These are phyloP conservation scores for Poecilus cupreus DNA, from an alignment of 2,888 invertebrate species.

Conservation along the genomic window DNA sequence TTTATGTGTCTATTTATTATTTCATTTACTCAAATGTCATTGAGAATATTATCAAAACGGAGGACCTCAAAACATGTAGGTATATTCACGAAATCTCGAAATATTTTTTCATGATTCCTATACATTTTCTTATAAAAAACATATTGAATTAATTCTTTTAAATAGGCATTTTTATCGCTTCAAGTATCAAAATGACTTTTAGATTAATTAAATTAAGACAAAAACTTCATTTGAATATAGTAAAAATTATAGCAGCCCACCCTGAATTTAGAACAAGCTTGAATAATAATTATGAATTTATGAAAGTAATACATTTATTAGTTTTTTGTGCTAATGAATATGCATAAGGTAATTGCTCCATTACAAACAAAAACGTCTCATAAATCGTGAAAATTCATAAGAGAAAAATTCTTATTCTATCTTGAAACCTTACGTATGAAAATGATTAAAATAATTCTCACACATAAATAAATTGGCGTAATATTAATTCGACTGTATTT, in stretches of 20 bases:
- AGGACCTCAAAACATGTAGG: no score
- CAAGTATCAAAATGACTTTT: not conserved
- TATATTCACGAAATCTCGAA: no score
- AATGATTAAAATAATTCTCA: not conserved
- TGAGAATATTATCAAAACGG: no score
- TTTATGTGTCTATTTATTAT: no score
- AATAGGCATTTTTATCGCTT: no score
- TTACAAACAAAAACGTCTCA: not conserved
- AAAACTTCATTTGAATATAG: not conserved
- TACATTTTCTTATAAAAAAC: no score
- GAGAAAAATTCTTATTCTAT: not conserved
- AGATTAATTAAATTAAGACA: not conserved
- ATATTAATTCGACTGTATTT: no score
- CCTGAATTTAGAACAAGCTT: conserved; percentile 1
- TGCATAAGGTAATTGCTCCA: not conserved
- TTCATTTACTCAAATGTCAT: no score
- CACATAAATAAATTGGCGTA: not conserved
- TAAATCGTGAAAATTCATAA: not conserved
- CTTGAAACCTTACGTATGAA: not conserved
- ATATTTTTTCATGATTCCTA: no score
- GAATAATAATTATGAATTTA: not conserved
- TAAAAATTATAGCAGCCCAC: not conserved
- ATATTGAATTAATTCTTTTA: no score
- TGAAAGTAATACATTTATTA: not conserved
- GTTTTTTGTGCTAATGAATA: not conserved